Percentiles rank a stretch among this genome's conserved stretches.
Conservation (phyloP, 2,797 vertebrate genomes). For the Eulemur rubriventer region DNA sequence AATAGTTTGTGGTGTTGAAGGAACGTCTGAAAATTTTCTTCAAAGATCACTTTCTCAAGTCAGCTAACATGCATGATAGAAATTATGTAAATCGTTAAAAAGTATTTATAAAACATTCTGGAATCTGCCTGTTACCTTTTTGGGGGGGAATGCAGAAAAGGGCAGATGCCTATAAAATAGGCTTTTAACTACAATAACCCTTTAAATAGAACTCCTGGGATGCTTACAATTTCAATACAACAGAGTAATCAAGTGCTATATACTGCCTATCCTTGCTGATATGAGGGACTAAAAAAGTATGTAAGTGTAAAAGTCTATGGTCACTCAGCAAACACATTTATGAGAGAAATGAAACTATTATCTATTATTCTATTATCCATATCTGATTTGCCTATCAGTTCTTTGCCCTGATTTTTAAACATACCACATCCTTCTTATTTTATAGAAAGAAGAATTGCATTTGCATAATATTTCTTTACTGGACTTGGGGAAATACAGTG, state of each 20-base stretch:
- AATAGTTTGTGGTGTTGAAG: neutral
- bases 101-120: neutral
- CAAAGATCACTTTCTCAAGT: neutral
- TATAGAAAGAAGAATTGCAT: neutral
- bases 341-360: slow-evolving; percentile 10
- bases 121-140: neutral
- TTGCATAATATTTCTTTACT: neutral
- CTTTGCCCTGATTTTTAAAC: neutral
- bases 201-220: neutral
- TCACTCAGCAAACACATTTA: neutral
- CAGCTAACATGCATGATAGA: neutral
- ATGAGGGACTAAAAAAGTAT: neutral
- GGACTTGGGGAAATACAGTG: neutral
- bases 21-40: slow-evolving; percentile 29
- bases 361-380: neutral
- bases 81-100: neutral
- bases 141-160: neutral
- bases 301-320: neutral
- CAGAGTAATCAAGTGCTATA: neutral
- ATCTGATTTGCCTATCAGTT: neutral
- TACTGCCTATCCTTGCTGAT: neutral
- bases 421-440: neutral
- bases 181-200: neutral
- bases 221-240: neutral
- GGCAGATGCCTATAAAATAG: neutral